These are phyloP conservation scores for Embiotoca jacksoni DNA, from an alignment of 2,113 vertebrate genomes.

Conservation along the genomic window DNA sequence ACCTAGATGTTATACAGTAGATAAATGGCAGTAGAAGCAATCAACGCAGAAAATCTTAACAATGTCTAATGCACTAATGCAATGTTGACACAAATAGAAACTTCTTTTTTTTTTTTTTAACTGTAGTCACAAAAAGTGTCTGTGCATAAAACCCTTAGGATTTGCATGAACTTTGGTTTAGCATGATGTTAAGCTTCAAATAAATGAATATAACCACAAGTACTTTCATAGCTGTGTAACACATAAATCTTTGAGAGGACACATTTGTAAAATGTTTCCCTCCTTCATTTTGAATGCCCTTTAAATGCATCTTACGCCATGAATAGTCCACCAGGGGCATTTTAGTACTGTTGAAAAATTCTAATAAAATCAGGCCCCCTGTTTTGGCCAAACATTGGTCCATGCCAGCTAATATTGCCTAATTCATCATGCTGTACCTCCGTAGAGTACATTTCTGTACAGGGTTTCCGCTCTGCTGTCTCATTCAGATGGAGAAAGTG, in stretches of 20 bases:
- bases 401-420: constrained; percentile 43
- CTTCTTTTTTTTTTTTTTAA: background rate
- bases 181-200: background rate
- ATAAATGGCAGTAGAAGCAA: too few species aligned
- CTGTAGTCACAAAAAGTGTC: background rate
- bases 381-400: constrained; percentile 55
- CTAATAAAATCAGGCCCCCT: constrained; percentile 59
- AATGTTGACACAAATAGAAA: too few species aligned
- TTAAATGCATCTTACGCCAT: constrained; percentile 48
- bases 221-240: constrained; percentile 8
- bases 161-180: background rate
- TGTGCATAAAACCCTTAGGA: background rate
- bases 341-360: constrained; percentile 45
- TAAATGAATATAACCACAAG: background rate
- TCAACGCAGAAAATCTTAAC: too few species aligned
- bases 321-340: constrained; percentile 45
- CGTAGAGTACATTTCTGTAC: constrained; percentile 28
- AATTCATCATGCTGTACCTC: constrained; percentile 55
- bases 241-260: constrained; percentile 44
- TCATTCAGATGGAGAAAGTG: constrained; percentile 41
- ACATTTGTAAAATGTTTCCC: constrained; percentile 25
- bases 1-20: too few species aligned
- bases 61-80: too few species aligned
- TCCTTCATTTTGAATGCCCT: constrained; percentile 32
- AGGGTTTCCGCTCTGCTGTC: constrained; percentile 28